A percentile compares a stretch with the other conserved stretches of the same genome.
Evolutionary conservation across 2,888 invertebrate species (phyloP).

Genomic region (Xanthostigma xanthostigma): DNA sequence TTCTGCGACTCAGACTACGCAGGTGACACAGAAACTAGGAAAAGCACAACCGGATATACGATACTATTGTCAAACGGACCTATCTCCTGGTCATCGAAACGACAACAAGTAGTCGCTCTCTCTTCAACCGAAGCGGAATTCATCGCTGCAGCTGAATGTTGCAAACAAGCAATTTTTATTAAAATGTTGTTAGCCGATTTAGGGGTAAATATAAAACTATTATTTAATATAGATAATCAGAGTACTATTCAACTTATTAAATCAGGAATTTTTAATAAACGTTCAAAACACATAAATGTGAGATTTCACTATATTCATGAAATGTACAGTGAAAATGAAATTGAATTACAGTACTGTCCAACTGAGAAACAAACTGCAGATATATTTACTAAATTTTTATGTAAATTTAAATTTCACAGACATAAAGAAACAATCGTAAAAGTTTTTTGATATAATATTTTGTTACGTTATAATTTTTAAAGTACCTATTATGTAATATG

Average conservation of each 20-base stretch:
- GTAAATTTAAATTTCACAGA: too few relatives aligned
- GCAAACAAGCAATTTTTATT: constrained; percentile 10
- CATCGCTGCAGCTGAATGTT: constrained; percentile 13
- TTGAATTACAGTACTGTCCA: too few relatives aligned
- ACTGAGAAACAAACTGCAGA: too few relatives aligned
- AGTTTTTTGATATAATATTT: too few relatives aligned
- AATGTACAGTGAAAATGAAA: too few relatives aligned
- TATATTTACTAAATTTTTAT: too few relatives aligned
- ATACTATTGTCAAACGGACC: constrained; percentile 7
- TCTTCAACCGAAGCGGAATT: constrained; percentile 14
- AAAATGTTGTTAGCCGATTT: constrained; percentile 10
- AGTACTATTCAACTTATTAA: not conserved
- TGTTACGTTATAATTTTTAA: too few relatives aligned
- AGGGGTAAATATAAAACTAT: not conserved
- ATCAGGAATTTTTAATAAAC: too few relatives aligned
- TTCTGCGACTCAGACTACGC: not conserved
- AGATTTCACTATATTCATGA: too few relatives aligned
- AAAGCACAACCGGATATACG: constrained; percentile 7
- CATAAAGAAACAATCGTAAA: too few relatives aligned
- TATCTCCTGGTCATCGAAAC: constrained; percentile 10
- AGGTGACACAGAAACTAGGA: constrained; percentile 5
- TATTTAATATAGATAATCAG: not conserved
- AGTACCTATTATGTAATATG: too few relatives aligned
- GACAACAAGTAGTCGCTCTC: constrained; percentile 11
- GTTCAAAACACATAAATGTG: too few relatives aligned